Evolutionary conservation across 2,113 vertebrate genomes (phyloP).

Genomic region (Gymnorhina tibicen): DNA sequence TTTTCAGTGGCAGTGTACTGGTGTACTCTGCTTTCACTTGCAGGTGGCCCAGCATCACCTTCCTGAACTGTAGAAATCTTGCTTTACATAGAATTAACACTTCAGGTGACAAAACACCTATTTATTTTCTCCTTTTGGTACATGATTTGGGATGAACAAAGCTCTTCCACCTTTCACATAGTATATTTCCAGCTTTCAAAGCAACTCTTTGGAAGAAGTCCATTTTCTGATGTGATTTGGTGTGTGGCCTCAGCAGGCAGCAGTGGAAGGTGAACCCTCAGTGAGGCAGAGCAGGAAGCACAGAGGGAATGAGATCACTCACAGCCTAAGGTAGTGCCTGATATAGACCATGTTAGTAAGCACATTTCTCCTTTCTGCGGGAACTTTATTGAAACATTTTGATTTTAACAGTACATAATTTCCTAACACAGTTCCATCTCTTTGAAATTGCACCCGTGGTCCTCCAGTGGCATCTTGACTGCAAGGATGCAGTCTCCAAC

Average conservation of each 20-base stretch:
- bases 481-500: no score
- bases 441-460: neutral
- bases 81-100: neutral
- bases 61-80: neutral
- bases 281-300: accelerated
- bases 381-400: neutral
- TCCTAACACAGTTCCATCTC: neutral
- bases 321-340: neutral
- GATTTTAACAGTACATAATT: neutral
- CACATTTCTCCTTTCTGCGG: neutral
- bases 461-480: neutral
- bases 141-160: neutral
- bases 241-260: neutral
- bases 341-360: neutral
- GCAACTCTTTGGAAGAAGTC: neutral
- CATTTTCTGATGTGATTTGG: neutral
- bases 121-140: neutral
- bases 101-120: neutral
- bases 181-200: neutral
- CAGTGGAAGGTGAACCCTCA: accelerated
- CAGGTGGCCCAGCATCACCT: neutral
- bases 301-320: neutral
- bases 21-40: neutral
- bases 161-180: neutral
- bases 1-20: neutral